Evolutionary conservation across 2,113 vertebrate species (phyloP).

Genomic region (Nipponia nippon): DNA sequence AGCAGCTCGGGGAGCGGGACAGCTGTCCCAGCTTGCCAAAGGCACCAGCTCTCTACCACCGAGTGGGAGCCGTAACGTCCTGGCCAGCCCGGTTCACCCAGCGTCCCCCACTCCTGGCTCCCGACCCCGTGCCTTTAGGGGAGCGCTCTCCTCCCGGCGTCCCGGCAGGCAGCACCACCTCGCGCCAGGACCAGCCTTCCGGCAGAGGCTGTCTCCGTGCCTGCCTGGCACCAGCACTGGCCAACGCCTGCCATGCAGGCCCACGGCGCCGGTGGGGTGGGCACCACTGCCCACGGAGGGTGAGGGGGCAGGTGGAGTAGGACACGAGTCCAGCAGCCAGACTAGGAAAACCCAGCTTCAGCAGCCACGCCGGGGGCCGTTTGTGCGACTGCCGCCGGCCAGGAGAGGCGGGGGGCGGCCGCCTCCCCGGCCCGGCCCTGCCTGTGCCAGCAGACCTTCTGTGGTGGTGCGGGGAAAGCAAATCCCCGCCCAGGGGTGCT

Average conservation of each 20-base stretch:
- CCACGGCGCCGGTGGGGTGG: neutral
- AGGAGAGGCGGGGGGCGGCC: neutral
- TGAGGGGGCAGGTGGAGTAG: neutral
- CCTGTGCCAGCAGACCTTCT: neutral
- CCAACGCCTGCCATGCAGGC: neutral
- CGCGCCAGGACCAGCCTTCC: neutral
- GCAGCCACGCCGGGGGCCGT: neutral
- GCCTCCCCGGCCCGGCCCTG: neutral
- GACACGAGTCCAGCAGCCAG: neutral
- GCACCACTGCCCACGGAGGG: neutral
- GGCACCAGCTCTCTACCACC: neutral
- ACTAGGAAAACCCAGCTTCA: neutral
- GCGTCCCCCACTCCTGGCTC: neutral
- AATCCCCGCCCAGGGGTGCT: too few relatives aligned
- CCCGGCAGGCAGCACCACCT: neutral
- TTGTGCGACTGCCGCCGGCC: accelerated
- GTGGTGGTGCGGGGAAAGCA: accelerated
- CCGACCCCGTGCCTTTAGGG: accelerated
- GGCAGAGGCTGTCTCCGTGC: neutral
- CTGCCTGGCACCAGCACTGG: neutral
- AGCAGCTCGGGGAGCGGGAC: neutral
- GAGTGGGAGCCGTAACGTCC: accelerated
- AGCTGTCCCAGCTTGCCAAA: neutral
- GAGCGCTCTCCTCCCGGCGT: accelerated
- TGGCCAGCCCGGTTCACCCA: accelerated